These are phyloP conservation scores for Sebastes matsubarae DNA, from an alignment of 2,797 vertebrate species.

Conservation along the genomic window DNA sequence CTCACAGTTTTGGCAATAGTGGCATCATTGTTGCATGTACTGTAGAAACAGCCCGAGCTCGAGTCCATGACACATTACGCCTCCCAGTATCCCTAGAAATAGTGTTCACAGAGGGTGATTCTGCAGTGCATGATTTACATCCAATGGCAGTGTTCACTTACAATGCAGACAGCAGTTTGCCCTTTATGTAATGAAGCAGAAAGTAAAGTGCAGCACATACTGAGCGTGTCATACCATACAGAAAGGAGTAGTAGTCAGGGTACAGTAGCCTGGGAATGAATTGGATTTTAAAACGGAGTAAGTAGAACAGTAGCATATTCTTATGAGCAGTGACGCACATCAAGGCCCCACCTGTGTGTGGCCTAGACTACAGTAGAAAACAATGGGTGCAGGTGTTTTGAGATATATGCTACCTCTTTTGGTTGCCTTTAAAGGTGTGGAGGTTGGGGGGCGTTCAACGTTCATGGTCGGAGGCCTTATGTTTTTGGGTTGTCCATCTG, in stretches of 20 bases:
- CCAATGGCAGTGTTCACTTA: neutral
- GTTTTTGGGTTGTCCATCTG: too few species aligned
- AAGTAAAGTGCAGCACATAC: neutral
- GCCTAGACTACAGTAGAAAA: neutral
- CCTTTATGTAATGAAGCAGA: slow-evolving; percentile 1
- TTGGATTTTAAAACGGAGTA: neutral
- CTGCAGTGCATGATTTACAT: neutral
- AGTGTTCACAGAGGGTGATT: neutral
- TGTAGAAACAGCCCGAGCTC: neutral
- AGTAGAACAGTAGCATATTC: neutral
- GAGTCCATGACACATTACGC: neutral
- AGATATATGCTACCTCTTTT: neutral
- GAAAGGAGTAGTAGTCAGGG: neutral
- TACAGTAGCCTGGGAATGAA: neutral
- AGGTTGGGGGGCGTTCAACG: neutral
- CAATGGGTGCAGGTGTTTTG: neutral
- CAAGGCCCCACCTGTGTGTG: neutral
- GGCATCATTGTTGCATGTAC: neutral
- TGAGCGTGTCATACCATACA: neutral
- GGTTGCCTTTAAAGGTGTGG: neutral
- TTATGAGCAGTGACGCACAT: neutral
- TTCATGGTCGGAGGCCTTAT: too few species aligned
- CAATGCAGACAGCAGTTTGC: neutral
- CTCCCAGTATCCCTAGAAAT: neutral
- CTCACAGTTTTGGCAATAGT: neutral